Percentiles rank a stretch among this genome's conserved stretches.
Conservation (phyloP, 1,140 invertebrate genomes). For the Liolophura sinensis region DNA sequence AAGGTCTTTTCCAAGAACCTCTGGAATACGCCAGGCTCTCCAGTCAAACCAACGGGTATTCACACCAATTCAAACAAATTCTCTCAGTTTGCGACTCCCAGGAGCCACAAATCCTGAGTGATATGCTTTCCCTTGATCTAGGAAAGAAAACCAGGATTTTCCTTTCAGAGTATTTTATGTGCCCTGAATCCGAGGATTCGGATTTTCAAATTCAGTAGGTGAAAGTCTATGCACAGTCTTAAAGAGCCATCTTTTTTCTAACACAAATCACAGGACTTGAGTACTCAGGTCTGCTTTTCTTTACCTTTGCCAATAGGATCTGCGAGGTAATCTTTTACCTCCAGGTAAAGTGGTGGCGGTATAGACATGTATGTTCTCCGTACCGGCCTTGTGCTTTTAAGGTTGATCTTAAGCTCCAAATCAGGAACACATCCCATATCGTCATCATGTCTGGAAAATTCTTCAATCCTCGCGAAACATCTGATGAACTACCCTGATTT, state of each 20-base stretch:
- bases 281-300: conserved; percentile 7
- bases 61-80: conserved; percentile 20
- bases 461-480: conserved; percentile 12
- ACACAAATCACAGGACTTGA: conserved; percentile 21
- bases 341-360: conserved; percentile 14
- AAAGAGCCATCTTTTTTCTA: conserved; percentile 17
- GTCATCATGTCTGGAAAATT: conserved; percentile 16
- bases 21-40: conserved; percentile 23
- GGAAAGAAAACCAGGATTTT: conserved; percentile 13
- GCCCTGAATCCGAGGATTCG: conserved; percentile 21
- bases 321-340: conserved; percentile 20
- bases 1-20: conserved; percentile 19
- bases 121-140: conserved; percentile 23
- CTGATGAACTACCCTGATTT: conserved; percentile 5
- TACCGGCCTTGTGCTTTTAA: conserved; percentile 14
- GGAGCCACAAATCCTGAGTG: conserved; percentile 16
- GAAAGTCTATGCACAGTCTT: conserved; percentile 24
- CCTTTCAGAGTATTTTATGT: conserved; percentile 14
- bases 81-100: conserved; percentile 16
- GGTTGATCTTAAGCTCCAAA: conserved; percentile 14
- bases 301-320: conserved; percentile 12
- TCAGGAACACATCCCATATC: conserved; percentile 17
- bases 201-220: conserved; percentile 14
- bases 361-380: conserved; percentile 11
- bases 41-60: conserved; percentile 28